phyloP scores from a whole-genome alignment of 2,113 vertebrate genomes.

The Stegostoma tigrinum region DNA sequence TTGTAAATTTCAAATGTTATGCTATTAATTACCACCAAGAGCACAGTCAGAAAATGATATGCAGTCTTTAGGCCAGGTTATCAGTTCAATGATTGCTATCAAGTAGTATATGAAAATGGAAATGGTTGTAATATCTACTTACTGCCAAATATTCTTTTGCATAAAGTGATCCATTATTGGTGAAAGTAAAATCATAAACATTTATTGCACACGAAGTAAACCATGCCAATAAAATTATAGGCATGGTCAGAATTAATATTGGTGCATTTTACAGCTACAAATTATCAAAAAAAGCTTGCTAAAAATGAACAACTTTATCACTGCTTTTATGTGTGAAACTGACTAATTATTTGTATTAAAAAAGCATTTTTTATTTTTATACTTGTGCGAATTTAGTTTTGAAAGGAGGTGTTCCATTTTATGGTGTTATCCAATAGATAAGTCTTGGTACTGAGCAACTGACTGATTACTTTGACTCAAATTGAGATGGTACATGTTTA shows the following conservation, averaged over 20 bases:
- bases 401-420: no score
- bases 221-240: not conserved
- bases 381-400: not conserved
- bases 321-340: not conserved
- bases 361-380: not conserved
- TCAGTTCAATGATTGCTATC: not conserved
- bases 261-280: not conserved
- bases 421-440: no score
- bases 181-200: not conserved
- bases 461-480: no score
- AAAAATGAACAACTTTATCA: not conserved
- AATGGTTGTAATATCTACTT: not conserved
- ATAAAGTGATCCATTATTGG: not conserved
- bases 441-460: no score
- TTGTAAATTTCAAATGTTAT: not conserved
- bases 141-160: not conserved
- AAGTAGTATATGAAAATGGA: not conserved
- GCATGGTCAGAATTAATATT: not conserved
- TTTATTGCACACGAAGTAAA: not conserved
- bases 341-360: not conserved
- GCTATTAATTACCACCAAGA: not conserved
- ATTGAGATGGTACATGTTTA: no score
- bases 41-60: no score
- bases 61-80: not conserved
- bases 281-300: not conserved